Conservation (phyloP, 2,113 vertebrate genomes). For the Amazona vittata region DNA sequence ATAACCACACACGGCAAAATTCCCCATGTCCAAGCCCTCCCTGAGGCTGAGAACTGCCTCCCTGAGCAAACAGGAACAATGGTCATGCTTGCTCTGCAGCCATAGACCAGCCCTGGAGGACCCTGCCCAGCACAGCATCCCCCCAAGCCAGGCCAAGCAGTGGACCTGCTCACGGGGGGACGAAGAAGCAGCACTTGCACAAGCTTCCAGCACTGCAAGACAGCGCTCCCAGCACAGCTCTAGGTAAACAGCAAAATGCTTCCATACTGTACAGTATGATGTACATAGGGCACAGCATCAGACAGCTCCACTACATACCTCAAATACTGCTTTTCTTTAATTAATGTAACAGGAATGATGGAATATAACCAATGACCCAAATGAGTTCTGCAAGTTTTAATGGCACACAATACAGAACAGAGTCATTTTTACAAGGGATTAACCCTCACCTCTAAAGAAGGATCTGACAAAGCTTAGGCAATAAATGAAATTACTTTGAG, state of each 20-base stretch:
- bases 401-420: not conserved
- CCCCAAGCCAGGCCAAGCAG: not conserved
- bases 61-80: not conserved
- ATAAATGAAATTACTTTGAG: constrained; percentile 15
- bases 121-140: not conserved
- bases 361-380: not conserved
- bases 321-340: not conserved
- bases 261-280: accelerated
- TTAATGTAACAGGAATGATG: not conserved
- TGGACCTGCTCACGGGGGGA: accelerated
- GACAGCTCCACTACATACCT: not conserved
- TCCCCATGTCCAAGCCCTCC: not conserved
- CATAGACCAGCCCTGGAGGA: not conserved
- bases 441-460: not conserved
- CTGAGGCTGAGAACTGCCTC: accelerated
- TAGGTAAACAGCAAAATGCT: not conserved
- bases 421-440: constrained; percentile 27
- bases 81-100: accelerated
- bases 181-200: not conserved
- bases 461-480: not conserved
- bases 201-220: not conserved
- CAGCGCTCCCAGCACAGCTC: not conserved
- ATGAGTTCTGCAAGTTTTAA: not conserved
- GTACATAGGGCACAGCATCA: not conserved
- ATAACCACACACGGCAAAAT: not conserved